phyloP scores from a whole-genome alignment of 2,797 vertebrate species.

The Propithecus perrieri region DNA sequence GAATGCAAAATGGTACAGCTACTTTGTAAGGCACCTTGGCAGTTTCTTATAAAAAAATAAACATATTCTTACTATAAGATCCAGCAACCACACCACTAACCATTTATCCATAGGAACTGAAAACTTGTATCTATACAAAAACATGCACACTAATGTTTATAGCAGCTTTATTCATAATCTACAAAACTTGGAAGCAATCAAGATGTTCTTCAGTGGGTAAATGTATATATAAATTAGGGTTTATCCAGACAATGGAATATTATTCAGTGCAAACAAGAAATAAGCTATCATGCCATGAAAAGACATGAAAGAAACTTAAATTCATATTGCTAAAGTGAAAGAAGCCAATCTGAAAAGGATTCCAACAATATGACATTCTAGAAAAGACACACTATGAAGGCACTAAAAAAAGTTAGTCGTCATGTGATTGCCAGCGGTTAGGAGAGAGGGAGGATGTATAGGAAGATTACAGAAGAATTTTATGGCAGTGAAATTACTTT shows the following conservation, averaged over 20 bases:
- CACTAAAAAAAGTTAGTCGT: background rate
- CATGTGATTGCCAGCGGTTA: background rate
- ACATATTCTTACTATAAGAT: background rate
- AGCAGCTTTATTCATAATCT: background rate
- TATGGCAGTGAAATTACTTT: background rate
- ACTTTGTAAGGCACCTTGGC: background rate
- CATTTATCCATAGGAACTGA: background rate
- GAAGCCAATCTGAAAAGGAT: background rate
- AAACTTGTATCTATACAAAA: background rate
- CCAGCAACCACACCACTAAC: background rate
- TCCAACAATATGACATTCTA: background rate
- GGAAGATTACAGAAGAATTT: background rate
- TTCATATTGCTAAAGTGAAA: background rate
- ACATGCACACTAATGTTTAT: background rate
- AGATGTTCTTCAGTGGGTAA: background rate
- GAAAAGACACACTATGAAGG: background rate
- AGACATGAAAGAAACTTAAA: background rate
- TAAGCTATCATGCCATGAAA: background rate
- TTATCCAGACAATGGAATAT: background rate
- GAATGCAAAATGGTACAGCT: background rate
- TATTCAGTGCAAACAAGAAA: background rate
- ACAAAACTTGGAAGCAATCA: background rate
- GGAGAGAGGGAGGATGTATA: background rate
- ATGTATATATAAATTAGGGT: background rate
- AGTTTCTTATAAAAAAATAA: background rate